phyloP scores from a whole-genome alignment of 2,797 vertebrate species.

The Melanotaenia nigrans region DNA sequence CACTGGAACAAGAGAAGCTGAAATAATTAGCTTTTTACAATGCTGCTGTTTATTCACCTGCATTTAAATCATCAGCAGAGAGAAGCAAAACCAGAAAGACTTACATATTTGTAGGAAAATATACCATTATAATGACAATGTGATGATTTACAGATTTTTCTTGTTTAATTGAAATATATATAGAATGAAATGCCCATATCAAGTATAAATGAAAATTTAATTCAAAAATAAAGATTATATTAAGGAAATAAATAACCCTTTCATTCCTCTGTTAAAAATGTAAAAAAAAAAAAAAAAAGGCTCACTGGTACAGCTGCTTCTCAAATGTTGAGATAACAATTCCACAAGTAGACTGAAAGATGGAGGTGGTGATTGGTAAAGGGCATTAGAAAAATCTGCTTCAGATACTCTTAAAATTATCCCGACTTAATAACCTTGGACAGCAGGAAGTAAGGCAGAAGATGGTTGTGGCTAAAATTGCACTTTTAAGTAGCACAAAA shows the following conservation, averaged over 20 bases:
- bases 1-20: constrained; percentile 20
- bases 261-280: neutral
- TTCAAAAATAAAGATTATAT: neutral
- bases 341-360: constrained; percentile 19
- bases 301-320: neutral
- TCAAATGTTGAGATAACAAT: constrained; percentile 12
- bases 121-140: neutral
- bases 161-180: neutral
- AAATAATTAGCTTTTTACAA: constrained; percentile 24
- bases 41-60: constrained; percentile 21
- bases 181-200: neutral
- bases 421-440: constrained; percentile 33
- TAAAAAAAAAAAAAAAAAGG: neutral
- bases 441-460: constrained; percentile 45
- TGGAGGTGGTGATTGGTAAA: constrained; percentile 44
- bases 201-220: neutral
- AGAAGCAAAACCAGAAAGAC: neutral
- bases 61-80: neutral
- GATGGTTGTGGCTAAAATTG: constrained; percentile 58
- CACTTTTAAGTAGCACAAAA: constrained; percentile 27
- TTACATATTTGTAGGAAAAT: neutral
- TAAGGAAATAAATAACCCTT: neutral
- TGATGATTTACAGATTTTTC: neutral
- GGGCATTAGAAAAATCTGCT: constrained; percentile 47
- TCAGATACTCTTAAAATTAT: constrained; percentile 18